A percentile compares a stretch with the other conserved stretches of the same genome.
phyloP scores from a whole-genome alignment of 2,113 vertebrate species.

The Pagrus major region DNA sequence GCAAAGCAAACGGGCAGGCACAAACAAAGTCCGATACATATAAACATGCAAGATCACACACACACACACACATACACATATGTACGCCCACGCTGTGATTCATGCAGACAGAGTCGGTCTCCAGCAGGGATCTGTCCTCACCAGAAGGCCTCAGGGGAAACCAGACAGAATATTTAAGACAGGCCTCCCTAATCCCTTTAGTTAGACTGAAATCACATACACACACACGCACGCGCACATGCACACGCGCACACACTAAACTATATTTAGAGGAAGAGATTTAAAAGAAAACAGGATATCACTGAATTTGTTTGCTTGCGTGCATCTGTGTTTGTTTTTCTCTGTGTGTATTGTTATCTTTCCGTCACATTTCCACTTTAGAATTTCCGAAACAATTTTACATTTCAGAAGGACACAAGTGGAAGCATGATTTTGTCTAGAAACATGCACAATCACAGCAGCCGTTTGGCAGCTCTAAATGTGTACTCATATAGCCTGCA shows the following conservation, averaged over 20 bases:
- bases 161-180: conserved; percentile 75
- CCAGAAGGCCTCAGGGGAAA: conserved; percentile 72
- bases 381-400: conserved; percentile 48
- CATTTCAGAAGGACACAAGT: neutral
- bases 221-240: conserved; percentile 24
- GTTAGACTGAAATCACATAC: conserved; percentile 60
- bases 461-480: neutral
- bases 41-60: conserved; percentile 49
- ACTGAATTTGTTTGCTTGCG: conserved; percentile 48
- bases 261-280: conserved; percentile 64
- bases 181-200: conserved; percentile 77
- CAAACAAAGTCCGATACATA: conserved; percentile 62
- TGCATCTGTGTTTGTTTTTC: conserved; percentile 68
- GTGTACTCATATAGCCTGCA: neutral
- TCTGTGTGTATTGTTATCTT: conserved; percentile 29
- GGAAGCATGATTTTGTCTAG: neutral
- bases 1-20: conserved; percentile 40
- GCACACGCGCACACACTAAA: conserved; percentile 29
- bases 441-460: conserved; percentile 25
- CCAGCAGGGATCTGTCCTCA: conserved; percentile 81
- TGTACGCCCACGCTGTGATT: conserved; percentile 68
- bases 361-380: conserved; percentile 42
- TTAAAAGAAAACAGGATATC: conserved; percentile 76
- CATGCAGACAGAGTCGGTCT: conserved; percentile 73
- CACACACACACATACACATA: conserved; percentile 44